These are phyloP conservation scores for Heterochromis multidens DNA, from an alignment of 2,113 vertebrate species.

Conservation along the genomic window DNA sequence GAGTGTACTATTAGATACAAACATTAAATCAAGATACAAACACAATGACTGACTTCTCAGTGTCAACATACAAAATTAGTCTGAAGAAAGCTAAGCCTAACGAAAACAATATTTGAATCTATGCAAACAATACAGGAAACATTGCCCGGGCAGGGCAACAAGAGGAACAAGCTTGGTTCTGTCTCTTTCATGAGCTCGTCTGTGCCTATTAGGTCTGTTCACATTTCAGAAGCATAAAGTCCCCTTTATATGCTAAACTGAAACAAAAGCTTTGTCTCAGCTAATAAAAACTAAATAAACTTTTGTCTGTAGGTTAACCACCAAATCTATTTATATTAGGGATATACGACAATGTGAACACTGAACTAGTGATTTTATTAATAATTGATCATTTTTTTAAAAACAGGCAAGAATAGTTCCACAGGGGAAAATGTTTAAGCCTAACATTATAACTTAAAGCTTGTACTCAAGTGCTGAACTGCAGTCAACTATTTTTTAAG, in stretches of 20 bases:
- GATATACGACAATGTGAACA: not conserved
- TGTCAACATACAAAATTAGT: not conserved
- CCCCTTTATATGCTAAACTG: constrained; percentile 8
- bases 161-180: constrained; percentile 19
- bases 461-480: not conserved
- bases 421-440: not conserved
- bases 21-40: not conserved
- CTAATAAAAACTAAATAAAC: constrained; percentile 3
- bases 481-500: not conserved
- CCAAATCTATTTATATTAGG: not conserved
- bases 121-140: not conserved
- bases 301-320: not conserved
- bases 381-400: not conserved
- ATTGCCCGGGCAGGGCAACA: not conserved
- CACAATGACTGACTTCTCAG: not conserved
- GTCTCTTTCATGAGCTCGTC: constrained; percentile 25
- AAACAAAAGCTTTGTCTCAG: constrained; percentile 32
- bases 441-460: not conserved
- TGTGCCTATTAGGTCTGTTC: constrained; percentile 27
- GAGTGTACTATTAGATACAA: not conserved
- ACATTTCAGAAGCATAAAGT: constrained; percentile 13
- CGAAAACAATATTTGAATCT: not conserved
- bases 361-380: constrained; percentile 5
- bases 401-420: not conserved
- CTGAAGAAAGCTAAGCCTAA: not conserved